phyloP scores from a whole-genome alignment of 2,113 vertebrate species.

The Ornithorhynchus anatinus region DNA sequence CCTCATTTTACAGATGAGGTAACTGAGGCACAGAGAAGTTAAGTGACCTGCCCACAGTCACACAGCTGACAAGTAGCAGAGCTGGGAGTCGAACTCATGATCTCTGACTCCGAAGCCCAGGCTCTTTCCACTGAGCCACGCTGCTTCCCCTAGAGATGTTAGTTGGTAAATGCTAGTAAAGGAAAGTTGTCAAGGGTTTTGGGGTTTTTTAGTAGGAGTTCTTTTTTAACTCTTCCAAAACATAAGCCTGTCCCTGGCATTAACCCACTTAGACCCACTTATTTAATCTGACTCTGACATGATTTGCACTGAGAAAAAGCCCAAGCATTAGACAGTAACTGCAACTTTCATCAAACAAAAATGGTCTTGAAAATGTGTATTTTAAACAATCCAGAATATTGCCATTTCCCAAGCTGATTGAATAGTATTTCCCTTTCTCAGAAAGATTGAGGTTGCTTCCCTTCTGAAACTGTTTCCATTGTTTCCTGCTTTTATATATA shows the following conservation, averaged over 20 bases:
- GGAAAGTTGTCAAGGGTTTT: no score
- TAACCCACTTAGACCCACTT: not conserved
- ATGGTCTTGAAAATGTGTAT: slow-evolving; percentile 18
- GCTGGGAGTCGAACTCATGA: no score
- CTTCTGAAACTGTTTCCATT: slow-evolving; percentile 53
- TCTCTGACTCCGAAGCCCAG: no score
- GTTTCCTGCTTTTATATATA: slow-evolving; percentile 45
- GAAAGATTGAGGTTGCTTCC: slow-evolving; percentile 54
- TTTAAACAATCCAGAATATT: slow-evolving; percentile 23
- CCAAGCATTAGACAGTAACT: not conserved
- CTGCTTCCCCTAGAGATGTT: no score
- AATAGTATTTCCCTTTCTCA: slow-evolving; percentile 45
- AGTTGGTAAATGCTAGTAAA: no score
- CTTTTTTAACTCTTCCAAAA: slow-evolving; percentile 8
- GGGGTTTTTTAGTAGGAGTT: no score
- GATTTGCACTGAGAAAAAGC: not conserved
- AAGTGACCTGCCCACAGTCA: no score
- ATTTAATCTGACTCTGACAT: not conserved
- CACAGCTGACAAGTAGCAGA: no score
- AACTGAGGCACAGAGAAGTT: no score
- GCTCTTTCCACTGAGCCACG: no score
- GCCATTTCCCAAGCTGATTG: slow-evolving; percentile 31
- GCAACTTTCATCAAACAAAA: not conserved
- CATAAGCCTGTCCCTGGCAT: not conserved
- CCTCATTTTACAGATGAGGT: no score